A percentile compares a stretch with the other conserved stretches of the same genome.
phyloP scores from a whole-genome alignment of 2,888 invertebrate species.

The Coelopa pilipes region DNA sequence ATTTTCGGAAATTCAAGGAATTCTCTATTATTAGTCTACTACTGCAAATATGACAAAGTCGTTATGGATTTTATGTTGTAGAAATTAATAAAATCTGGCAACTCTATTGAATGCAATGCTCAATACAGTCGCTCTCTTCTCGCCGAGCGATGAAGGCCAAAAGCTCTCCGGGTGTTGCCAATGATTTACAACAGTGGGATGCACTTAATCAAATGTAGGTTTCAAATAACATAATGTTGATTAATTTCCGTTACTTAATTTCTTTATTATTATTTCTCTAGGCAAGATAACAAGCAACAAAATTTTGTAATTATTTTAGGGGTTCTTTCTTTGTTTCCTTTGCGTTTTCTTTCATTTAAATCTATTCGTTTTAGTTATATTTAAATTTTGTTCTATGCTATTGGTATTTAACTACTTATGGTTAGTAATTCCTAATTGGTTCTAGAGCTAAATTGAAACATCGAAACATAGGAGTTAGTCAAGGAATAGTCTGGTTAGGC shows the following conservation, averaged over 20 bases:
- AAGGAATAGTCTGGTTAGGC: constrained; percentile 28
- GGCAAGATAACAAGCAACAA: constrained; percentile 25
- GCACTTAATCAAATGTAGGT: neutral
- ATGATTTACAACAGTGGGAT: neutral
- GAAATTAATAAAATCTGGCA: neutral
- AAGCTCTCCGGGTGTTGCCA: neutral
- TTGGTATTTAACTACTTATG: constrained; percentile 29
- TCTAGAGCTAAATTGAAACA: constrained; percentile 16
- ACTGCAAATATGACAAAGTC: too few relatives aligned
- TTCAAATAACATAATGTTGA: neutral
- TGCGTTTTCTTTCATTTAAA: neutral
- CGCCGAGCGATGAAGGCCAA: neutral
- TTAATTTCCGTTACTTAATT: constrained; percentile 1
- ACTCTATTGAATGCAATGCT: neutral
- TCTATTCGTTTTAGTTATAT: neutral
- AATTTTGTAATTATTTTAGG: neutral
- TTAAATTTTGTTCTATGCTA: constrained; percentile 22
- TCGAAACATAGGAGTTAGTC: constrained; percentile 19
- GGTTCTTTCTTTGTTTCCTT: neutral
- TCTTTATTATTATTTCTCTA: constrained; percentile 19
- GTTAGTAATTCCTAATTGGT: constrained; percentile 24
- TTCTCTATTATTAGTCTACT: too few relatives aligned
- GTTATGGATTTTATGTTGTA: too few relatives aligned
- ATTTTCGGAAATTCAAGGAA: too few relatives aligned
- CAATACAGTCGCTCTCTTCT: neutral